Evolutionary conservation across 2,113 vertebrate species (phyloP).

Genomic region (Amazona vittata): DNA sequence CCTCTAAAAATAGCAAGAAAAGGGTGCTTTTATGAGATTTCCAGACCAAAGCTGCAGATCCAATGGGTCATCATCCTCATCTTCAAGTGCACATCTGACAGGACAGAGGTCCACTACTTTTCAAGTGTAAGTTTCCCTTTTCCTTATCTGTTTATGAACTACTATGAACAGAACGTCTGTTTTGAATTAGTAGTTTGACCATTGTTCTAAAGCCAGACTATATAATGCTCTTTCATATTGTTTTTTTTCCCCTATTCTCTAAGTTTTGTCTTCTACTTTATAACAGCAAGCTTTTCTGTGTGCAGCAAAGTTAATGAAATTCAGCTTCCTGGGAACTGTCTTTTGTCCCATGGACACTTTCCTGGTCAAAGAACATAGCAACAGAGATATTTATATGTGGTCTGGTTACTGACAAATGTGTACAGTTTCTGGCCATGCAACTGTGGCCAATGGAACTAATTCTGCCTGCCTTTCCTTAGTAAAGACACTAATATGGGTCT

Average conservation of each 20-base stretch:
- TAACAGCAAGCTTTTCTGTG: not conserved
- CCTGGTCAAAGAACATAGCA: not conserved
- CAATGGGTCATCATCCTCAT: not conserved
- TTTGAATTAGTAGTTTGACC: slow-evolving; percentile 43
- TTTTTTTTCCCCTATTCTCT: not conserved
- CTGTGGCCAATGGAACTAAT: not conserved
- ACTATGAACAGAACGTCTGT: not conserved
- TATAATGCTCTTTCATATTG: not conserved
- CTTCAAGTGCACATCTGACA: not conserved
- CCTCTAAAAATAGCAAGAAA: not conserved
- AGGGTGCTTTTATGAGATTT: not conserved
- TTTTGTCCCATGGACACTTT: not conserved
- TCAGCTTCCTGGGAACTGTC: not conserved
- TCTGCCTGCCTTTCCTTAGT: not conserved
- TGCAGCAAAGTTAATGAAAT: slow-evolving; percentile 17
- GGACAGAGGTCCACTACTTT: not conserved
- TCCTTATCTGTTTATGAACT: not conserved
- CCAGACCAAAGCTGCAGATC: not conserved
- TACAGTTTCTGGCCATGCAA: not conserved
- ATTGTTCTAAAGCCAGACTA: not conserved
- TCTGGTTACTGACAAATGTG: not conserved
- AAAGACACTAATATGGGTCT: not conserved
- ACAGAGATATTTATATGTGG: not conserved
- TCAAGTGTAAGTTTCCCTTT: not conserved
- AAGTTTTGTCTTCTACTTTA: not conserved